A percentile compares a stretch with the other conserved stretches of the same genome.
These are phyloP conservation scores for Pomacea canaliculata DNA, from an alignment of 2,888 invertebrate species.

Conservation along the genomic window DNA sequence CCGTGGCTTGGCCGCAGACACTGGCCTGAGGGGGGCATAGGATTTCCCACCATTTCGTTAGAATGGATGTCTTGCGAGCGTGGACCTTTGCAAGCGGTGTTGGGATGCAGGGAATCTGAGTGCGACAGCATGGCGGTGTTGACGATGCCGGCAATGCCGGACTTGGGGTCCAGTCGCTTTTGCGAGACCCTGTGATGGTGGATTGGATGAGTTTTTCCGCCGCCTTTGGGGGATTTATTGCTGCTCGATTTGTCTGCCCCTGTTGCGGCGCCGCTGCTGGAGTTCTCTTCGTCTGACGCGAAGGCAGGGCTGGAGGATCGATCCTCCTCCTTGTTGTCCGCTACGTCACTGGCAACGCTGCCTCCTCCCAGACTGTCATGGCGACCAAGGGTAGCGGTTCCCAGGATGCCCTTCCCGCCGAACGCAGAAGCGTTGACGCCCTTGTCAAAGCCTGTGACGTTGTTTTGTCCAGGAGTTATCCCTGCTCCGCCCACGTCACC, in stretches of 20 bases:
- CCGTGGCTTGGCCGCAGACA: constrained; percentile 11
- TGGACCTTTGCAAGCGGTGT: not conserved
- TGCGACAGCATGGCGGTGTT: constrained; percentile 32
- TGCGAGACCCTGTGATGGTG: constrained; percentile 9
- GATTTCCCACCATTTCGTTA: constrained; percentile 1
- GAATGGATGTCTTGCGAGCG: not conserved
- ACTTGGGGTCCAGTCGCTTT: constrained; percentile 19
- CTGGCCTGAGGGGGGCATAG: constrained; percentile 17
- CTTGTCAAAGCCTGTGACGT: constrained; percentile 6
- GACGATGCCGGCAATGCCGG: constrained; percentile 27
- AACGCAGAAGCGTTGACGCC: constrained; percentile 36
- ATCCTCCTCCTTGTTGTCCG: constrained; percentile 74
- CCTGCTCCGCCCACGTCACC: not conserved
- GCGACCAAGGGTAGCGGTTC: constrained; percentile 37
- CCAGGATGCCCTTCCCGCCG: constrained; percentile 42
- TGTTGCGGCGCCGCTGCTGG: constrained; percentile 47
- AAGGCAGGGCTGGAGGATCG: constrained; percentile 92
- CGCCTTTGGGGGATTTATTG: constrained; percentile 12
- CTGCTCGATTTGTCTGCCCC: constrained; percentile 14
- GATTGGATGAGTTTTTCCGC: constrained; percentile 1
- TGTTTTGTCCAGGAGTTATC: not conserved
- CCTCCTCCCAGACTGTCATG: constrained; percentile 50
- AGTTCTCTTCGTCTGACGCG: constrained; percentile 89
- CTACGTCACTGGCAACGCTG: constrained; percentile 32
- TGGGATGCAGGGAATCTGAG: constrained; percentile 14